Evolutionary conservation across 1,140 invertebrate genomes (phyloP).

Genomic region (Pogonomyrmex californicus): DNA sequence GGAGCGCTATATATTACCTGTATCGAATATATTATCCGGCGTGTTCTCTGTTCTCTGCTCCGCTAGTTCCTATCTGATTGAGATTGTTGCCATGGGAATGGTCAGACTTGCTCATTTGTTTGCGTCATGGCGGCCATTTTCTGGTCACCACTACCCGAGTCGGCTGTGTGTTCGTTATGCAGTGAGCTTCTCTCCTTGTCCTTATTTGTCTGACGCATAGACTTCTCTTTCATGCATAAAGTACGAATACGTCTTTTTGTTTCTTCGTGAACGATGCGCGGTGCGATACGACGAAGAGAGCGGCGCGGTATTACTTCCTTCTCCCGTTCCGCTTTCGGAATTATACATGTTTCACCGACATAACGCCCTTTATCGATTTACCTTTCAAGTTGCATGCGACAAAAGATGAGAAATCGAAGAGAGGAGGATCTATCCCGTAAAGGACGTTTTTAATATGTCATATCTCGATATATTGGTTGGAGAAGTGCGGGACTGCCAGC

Average conservation of each 20-base stretch:
- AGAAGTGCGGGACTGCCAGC: constrained; percentile 29
- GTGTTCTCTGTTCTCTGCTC: constrained; percentile 76
- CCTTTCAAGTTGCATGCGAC: constrained; percentile 22
- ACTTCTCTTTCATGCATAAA: constrained; percentile 56
- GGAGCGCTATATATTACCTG: constrained; percentile 86
- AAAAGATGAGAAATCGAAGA: constrained; percentile 1
- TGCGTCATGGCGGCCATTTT: constrained; percentile 70
- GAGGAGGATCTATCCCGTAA: background rate
- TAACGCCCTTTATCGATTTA: constrained; percentile 56
- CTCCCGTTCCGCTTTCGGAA: constrained; percentile 36
- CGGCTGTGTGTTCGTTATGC: constrained; percentile 45
- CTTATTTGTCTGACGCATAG: constrained; percentile 26
- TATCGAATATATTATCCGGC: constrained; percentile 85
- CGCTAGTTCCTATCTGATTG: constrained; percentile 82
- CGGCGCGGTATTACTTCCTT: constrained; percentile 20
- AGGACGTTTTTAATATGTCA: constrained; percentile 27
- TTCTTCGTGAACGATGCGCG: constrained; percentile 2
- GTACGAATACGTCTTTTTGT: constrained; percentile 48
- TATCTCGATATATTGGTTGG: constrained; percentile 23
- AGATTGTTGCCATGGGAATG: constrained; percentile 85
- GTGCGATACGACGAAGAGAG: background rate
- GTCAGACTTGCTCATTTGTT: constrained; percentile 78
- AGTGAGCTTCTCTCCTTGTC: constrained; percentile 28
- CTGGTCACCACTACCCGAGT: constrained; percentile 49
- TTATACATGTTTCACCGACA: constrained; percentile 47